Evolutionary conservation across 2,113 vertebrate species (phyloP), one percentile per base, ranked within the genome.

Genomic region (Excalfactoria chinensis): DNA sequence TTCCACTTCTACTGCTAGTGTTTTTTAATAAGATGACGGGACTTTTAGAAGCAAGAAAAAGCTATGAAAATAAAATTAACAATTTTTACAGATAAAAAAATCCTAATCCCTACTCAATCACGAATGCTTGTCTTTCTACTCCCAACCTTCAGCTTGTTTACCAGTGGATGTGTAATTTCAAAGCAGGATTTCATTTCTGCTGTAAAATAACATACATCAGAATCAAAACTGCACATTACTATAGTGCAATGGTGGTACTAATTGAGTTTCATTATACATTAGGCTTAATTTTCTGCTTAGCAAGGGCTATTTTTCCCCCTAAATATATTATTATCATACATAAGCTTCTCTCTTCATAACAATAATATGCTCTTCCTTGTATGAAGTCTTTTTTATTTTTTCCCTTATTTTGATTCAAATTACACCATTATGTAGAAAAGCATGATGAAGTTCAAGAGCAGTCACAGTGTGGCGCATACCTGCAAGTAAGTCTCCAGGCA

Each of bases 281-380:
- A 25, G 28, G 13, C 88, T 93, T 67, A 25, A 88, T 90, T 86
- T 84, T 71, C 43, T 92, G 34, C 69, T 78, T 77, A 70, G 56
- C 32, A 59, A 88, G 30, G 55, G 63, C 0, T 55, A 88, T 80
- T 62, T 66, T 66, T 90, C 44, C 19, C 41, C 84, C 62, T 46
- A 34, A 28, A 77, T 25, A 23, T 18, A 83, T 5, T 68, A 74
- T 28, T 48, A 68, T 13, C 5, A 0, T 49, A 63, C 4, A 83
- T 41, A 87, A 76, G 46, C 46, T 30, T 67, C 49, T 62, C 30
- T 59, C 46, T 83, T 23, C 73, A 18, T 69, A 75, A 79, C 4
- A 80, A 43, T 22, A 5, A 17, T 11, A 88, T 7, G 7, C 7
- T 67, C 22, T 74, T 62, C 62, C 15, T 43, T 5, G 9, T 34